These are phyloP conservation scores for Xanthia togata DNA, from an alignment of 2,888 invertebrate genomes.

Conservation along the genomic window DNA sequence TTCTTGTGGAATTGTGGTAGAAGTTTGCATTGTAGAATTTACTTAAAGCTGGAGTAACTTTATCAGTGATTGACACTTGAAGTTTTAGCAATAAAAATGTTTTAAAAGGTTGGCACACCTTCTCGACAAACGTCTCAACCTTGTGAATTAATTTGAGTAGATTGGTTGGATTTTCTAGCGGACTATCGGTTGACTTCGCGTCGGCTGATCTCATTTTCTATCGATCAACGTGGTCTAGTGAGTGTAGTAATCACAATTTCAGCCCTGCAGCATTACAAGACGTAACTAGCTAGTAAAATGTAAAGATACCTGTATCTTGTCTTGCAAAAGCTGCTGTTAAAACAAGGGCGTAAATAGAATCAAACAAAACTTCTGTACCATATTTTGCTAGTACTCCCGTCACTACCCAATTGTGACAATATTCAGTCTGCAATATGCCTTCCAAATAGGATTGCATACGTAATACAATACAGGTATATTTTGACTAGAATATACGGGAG, in stretches of 20 bases:
- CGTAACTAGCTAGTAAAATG: neutral
- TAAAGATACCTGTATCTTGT: too few species aligned
- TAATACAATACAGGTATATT: conserved; percentile 35
- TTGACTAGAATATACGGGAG: conserved; percentile 5
- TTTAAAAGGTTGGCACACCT: neutral
- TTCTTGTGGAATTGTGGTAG: conserved; percentile 23
- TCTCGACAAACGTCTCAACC: neutral
- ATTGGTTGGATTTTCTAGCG: neutral
- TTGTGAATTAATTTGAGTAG: neutral
- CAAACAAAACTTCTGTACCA: conserved; percentile 42
- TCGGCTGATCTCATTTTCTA: neutral
- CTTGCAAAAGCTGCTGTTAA: too few species aligned
- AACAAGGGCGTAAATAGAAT: conserved; percentile 18
- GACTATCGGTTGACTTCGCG: too few species aligned
- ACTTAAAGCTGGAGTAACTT: neutral
- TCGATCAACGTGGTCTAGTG: neutral
- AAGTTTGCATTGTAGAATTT: conserved; percentile 32
- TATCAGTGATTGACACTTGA: conserved; percentile 9
- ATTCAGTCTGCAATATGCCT: conserved; percentile 58
- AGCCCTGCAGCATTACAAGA: neutral
- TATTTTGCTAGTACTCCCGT: neutral
- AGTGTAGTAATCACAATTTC: neutral
- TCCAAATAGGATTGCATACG: conserved; percentile 49
- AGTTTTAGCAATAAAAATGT: too few species aligned
- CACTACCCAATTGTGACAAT: conserved; percentile 56